Conservation (phyloP, 2,888 invertebrate genomes). For the Cecidostiba fungosa region DNA sequence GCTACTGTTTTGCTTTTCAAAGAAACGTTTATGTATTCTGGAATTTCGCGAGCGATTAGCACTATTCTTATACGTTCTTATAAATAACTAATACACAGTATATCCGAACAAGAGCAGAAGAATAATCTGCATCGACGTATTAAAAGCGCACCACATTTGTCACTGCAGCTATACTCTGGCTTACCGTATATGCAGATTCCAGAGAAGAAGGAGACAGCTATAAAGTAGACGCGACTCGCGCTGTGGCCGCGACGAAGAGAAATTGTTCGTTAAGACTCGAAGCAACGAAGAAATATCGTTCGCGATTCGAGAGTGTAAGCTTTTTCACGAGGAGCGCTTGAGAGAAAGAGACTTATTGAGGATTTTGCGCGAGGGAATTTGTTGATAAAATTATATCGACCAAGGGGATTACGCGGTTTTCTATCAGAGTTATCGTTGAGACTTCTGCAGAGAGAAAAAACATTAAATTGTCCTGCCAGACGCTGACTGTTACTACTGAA, state of each 20-base stretch:
- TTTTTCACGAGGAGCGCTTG: background rate
- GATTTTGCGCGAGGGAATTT: background rate
- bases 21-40: too few relatives aligned
- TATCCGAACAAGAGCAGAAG: background rate
- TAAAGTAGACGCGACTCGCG: background rate
- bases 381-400: conserved; percentile 3
- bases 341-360: background rate
- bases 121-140: background rate
- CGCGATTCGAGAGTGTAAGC: background rate
- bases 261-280: conserved; percentile 46
- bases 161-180: background rate
- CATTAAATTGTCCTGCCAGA: background rate
- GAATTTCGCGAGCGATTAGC: too few relatives aligned
- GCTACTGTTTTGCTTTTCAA: background rate
- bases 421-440: background rate
- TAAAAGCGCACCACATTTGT: conserved; percentile 6
- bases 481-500: background rate
- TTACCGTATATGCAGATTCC: conserved; percentile 15
- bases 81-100: too few relatives aligned
- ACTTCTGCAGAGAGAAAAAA: background rate
- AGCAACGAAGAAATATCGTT: conserved; percentile 48
- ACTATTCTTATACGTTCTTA: too few relatives aligned
- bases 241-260: conserved; percentile 41
- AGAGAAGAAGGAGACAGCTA: background rate
- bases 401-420: background rate